Evolutionary conservation across 1,140 invertebrate species (phyloP).

Genomic region (Rhizoglyphus robini): DNA sequence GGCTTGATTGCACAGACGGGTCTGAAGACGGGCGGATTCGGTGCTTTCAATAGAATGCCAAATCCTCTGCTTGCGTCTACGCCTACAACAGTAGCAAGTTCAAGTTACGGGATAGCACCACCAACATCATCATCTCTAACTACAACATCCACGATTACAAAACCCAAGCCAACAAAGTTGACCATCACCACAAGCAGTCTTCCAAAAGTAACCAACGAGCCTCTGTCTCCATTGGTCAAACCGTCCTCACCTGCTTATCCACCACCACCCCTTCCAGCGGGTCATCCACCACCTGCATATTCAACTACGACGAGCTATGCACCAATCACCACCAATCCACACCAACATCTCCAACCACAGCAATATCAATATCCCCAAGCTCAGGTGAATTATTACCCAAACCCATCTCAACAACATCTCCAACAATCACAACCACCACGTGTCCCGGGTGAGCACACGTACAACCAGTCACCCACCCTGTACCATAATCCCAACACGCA

Average conservation of each 20-base stretch:
- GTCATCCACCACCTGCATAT: background rate
- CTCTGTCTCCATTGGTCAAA: background rate
- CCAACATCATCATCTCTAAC: background rate
- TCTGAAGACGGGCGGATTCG: background rate
- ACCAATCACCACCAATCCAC: background rate
- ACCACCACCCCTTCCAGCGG: background rate
- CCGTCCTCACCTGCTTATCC: background rate
- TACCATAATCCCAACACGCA: too few species aligned
- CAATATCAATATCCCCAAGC: background rate
- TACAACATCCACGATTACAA: background rate
- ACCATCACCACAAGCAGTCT: background rate
- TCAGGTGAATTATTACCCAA: background rate
- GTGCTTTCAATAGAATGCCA: background rate
- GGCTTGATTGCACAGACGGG: slow-evolving; percentile 21
- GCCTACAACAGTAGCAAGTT: background rate
- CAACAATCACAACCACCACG: background rate
- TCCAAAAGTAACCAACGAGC: background rate
- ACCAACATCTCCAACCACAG: background rate
- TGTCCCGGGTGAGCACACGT: background rate
- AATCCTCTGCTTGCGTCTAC: background rate
- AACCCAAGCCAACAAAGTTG: background rate
- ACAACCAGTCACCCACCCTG: too few species aligned
- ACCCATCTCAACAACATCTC: background rate
- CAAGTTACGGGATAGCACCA: too few species aligned
- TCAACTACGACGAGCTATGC: background rate